These are phyloP conservation scores for Dicyrtoma fusca DNA, from an alignment of 2,888 invertebrate species.

Conservation along the genomic window DNA sequence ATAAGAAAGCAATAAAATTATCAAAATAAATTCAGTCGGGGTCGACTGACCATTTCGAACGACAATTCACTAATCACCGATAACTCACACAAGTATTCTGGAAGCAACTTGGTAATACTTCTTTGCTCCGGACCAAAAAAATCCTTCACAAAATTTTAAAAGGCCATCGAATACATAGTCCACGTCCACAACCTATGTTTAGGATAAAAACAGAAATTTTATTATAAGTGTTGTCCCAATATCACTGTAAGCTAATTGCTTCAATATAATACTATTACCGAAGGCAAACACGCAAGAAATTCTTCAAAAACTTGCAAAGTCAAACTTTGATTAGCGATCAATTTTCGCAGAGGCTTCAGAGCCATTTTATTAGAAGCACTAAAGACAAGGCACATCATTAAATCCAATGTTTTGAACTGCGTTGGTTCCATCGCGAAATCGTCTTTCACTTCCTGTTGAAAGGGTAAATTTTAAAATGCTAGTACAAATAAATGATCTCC, in stretches of 20 bases:
- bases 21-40: neutral
- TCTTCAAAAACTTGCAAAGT: neutral
- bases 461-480: no score
- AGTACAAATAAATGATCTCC: no score
- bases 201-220: no score
- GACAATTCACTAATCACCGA: neutral
- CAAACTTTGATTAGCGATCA: conserved; percentile 14
- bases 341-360: neutral
- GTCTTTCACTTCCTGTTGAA: conserved; percentile 13
- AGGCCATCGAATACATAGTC: conserved; percentile 10
- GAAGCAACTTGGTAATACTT: conserved; percentile 19
- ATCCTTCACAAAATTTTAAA: conserved; percentile 22
- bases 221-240: no score
- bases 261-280: neutral
- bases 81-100: conserved; percentile 24
- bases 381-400: conserved; percentile 30
- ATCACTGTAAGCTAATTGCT: no score
- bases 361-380: conserved; percentile 1
- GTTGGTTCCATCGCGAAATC: conserved; percentile 1
- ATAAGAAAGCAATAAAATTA: neutral
- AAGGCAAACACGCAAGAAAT: conserved; percentile 11
- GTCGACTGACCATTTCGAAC: neutral
- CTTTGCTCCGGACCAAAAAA: conserved; percentile 11
- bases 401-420: conserved; percentile 21
- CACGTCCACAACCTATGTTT: neutral